Evolutionary conservation across 1,140 invertebrate species (phyloP).

Genomic region (Zophobas morio): DNA sequence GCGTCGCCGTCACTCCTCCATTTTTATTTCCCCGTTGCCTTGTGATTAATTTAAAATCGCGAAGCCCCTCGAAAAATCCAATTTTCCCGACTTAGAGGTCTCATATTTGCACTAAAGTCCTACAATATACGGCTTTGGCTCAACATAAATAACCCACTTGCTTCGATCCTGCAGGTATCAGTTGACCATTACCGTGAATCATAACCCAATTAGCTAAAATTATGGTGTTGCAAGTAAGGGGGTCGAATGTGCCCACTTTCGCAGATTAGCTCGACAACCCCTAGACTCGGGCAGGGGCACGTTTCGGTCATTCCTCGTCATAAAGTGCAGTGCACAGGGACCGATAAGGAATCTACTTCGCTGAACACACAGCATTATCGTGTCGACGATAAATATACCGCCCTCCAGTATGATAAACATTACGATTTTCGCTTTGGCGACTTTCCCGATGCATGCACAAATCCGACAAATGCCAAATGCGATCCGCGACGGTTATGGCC

Average conservation of each 20-base stretch:
- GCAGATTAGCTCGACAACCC: conserved; percentile 51
- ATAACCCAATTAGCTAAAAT: conserved; percentile 47
- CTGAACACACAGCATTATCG: conserved; percentile 52
- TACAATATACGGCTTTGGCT: conserved; percentile 42
- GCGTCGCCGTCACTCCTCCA: not conserved
- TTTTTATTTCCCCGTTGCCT: conserved; percentile 6
- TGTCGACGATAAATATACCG: conserved; percentile 31
- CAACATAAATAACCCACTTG: conserved; percentile 44
- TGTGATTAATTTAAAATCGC: conserved; percentile 31
- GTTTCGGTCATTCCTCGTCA: conserved; percentile 51
- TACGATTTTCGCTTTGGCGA: conserved; percentile 54
- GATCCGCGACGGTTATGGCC: conserved; percentile 47
- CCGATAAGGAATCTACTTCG: conserved; percentile 46
- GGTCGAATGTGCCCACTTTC: conserved; percentile 32
- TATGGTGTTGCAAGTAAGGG: conserved; percentile 26
- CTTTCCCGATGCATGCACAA: conserved; percentile 48
- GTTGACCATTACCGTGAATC: conserved; percentile 47
- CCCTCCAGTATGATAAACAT: conserved; percentile 49
- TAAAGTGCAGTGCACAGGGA: conserved; percentile 45
- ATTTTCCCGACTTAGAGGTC: conserved; percentile 40
- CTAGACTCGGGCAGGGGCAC: conserved; percentile 48
- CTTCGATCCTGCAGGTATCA: conserved; percentile 44
- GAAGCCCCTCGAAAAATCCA: conserved; percentile 32
- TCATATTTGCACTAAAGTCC: conserved; percentile 43
- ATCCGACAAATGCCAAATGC: conserved; percentile 50